Base-by-base conservation (phyloP, 1,140 invertebrate species). In the Sycophila sp. region DNA sequence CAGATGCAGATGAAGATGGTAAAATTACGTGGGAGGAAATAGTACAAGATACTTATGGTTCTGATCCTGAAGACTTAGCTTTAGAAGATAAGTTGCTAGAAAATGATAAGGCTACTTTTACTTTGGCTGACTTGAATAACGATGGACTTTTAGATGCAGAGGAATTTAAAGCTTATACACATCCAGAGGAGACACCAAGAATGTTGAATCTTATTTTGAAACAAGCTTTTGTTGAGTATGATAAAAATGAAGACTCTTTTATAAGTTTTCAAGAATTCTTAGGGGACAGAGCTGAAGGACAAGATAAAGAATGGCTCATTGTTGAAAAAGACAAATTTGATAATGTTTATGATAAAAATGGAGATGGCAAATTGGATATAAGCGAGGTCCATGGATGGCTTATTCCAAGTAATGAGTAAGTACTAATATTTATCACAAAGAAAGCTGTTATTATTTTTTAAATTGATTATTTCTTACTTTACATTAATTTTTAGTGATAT, bases 261-360 rank as follows among this genome's bases (percentile, higher is more conserved):
- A 91, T 97, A 47, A 90, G 90, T 86, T 96, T 96, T 81, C 89
- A 94, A 82, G 95, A 96, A 83, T 96, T 90, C 84, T 81, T 96
- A 62, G 94, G 93, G 3, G 90, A 92, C n/a, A 89, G 89, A 83
- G 93, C 91, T 83, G 79, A 78, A 66, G 88, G 91, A 24, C 90
- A 94, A 71, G 92, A 93, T 79, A 93, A 93, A 80, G 94, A 94
- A 79, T 95, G 93, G 91, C 79, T 96, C 32, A 73, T 94, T 11
- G 85, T 90, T 3, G 96, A 99, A 81, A 95, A 96, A 82, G 93
- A 96, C 60, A 94, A 94, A 79, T 99, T 99, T 88, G 92, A 95
- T 77, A 86, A 92, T 72, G 94, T 97, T 56, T 92, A 94, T 82
- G 98, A 99, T 85, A 88, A 89, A 53, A 91, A 99, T 86, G 83